Evolutionary conservation across 2,797 vertebrate species (phyloP), one percentile per base, ranked within the genome.

Genomic region (Phoeniculus purpureus): DNA sequence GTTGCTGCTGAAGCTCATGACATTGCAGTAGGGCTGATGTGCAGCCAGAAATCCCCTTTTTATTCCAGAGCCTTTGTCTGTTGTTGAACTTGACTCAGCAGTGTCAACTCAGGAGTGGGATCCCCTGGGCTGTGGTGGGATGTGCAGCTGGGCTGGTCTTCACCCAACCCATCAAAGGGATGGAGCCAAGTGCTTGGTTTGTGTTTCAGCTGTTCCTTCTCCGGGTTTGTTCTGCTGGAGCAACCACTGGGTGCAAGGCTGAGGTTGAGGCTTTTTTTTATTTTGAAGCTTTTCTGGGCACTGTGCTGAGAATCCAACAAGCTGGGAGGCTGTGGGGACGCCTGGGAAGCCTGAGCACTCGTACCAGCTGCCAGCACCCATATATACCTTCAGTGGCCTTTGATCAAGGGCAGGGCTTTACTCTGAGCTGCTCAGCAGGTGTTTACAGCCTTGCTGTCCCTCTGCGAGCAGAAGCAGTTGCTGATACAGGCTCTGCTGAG

Each of bases 151-250:
- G 37, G 45, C 60, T 64, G 37, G 7, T 25, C 8, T 34, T 27
- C 47, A 1, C 0, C 37, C 37, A 37, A 37, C 37, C 37, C 37
- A 37, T 37, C 37, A 7, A 2, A 59, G 2, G 6, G 19, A n/a
- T 0, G 1, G 60, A 83, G 21, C 26, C 0, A 3, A 64, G 31
- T 4, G 8, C 54, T 43, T 0, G 0, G 7, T 11, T 29, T 25
- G 4, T 11, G 3, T 73, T 76, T 40, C 31, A 43, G 16, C 26
- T 26, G 0, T 21, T 71, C 22, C 51, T 76, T 14, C 12, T 55
- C 65, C 23, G 60, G 34, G 1, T 89, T 79, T 65, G 12, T n/a
- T 37, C 55, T 1, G 3, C 47, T 18, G n/a, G 40, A 67, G 51
- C 34, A 15, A 9, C 0, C 6, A 3, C 31, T 3, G 32, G 27